Percentiles rank a stretch among this genome's conserved stretches.
phyloP scores from a whole-genome alignment of 1,140 invertebrate species.

The Habropoda laboriosa region DNA sequence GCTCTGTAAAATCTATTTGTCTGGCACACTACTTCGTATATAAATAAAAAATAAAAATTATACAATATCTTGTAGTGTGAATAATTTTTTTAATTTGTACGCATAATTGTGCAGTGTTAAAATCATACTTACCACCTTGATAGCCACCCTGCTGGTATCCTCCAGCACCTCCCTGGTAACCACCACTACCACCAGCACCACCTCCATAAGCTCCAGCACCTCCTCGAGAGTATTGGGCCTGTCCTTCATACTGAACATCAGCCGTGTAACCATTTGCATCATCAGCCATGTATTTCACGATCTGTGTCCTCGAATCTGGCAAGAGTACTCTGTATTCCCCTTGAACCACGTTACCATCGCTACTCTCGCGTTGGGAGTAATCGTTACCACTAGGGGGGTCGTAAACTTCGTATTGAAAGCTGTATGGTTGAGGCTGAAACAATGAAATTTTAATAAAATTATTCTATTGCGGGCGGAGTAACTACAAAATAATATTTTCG shows the following conservation, averaged over 20 bases:
- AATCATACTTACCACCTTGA: constrained; percentile 18
- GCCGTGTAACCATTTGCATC: constrained; percentile 90
- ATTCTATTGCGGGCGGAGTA: too few relatives aligned
- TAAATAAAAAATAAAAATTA: too few relatives aligned
- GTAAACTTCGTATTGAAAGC: constrained; percentile 90
- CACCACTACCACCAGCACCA: constrained; percentile 6
- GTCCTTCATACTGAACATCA: constrained; percentile 89
- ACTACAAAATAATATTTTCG: too few relatives aligned
- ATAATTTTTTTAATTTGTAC: too few relatives aligned
- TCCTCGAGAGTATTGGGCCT: constrained; percentile 83
- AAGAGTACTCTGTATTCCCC: constrained; percentile 89
- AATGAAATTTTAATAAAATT: constrained; percentile 1
- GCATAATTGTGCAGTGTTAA: too few relatives aligned
- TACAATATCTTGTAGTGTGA: too few relatives aligned
- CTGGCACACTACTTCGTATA: too few relatives aligned
- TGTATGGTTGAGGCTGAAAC: constrained; percentile 87
- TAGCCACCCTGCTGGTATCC: constrained; percentile 5
- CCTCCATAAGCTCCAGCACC: constrained; percentile 52
- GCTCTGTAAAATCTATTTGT: too few relatives aligned
- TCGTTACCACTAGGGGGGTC: constrained; percentile 88
- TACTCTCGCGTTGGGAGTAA: constrained; percentile 86
- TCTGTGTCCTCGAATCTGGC: constrained; percentile 87
- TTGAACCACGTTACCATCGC: constrained; percentile 86
- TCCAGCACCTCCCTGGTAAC: constrained; percentile 10
- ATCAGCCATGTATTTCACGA: constrained; percentile 90